Conservation (phyloP, 2,797 vertebrate genomes). For the Melopsittacus undulatus region DNA sequence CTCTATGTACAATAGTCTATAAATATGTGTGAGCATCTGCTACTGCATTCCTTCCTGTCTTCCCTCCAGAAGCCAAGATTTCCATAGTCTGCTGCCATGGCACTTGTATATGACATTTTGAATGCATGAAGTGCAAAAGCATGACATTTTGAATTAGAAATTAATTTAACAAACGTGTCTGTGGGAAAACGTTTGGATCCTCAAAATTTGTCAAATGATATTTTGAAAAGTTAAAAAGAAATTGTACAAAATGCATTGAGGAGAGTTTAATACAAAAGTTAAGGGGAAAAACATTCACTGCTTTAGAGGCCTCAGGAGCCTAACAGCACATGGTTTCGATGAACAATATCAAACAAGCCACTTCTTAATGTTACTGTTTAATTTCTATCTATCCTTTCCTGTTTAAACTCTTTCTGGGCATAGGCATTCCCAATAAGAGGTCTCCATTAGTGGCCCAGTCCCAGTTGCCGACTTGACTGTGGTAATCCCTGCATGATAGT, state of each 20-base stretch:
- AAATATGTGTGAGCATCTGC: constrained; percentile 72
- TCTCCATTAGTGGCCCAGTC: background rate
- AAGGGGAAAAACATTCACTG: background rate
- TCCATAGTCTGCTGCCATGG: constrained; percentile 67
- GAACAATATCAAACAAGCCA: background rate
- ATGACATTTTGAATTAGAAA: constrained; percentile 75
- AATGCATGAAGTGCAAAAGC: constrained; percentile 71
- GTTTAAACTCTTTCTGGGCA: background rate
- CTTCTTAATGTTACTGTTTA: background rate
- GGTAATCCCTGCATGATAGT: background rate
- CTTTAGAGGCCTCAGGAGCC: background rate
- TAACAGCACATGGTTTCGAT: background rate
- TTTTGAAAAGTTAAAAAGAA: constrained; percentile 64
- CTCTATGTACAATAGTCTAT: constrained; percentile 68
- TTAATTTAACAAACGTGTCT: constrained; percentile 72
- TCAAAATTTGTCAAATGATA: constrained; percentile 67
- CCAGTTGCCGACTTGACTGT: background rate
- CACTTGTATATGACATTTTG: constrained; percentile 71
- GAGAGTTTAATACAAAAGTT: constrained; percentile 46
- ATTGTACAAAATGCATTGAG: constrained; percentile 33
- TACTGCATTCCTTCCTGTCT: constrained; percentile 56
- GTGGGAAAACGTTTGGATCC: constrained; percentile 52
- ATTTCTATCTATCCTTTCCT: background rate
- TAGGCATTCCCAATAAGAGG: background rate
- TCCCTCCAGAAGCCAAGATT: constrained; percentile 67